Evolutionary conservation across 2,113 vertebrate genomes (phyloP), one percentile per base, ranked within the genome.

Genomic region (Arizona elegans): DNA sequence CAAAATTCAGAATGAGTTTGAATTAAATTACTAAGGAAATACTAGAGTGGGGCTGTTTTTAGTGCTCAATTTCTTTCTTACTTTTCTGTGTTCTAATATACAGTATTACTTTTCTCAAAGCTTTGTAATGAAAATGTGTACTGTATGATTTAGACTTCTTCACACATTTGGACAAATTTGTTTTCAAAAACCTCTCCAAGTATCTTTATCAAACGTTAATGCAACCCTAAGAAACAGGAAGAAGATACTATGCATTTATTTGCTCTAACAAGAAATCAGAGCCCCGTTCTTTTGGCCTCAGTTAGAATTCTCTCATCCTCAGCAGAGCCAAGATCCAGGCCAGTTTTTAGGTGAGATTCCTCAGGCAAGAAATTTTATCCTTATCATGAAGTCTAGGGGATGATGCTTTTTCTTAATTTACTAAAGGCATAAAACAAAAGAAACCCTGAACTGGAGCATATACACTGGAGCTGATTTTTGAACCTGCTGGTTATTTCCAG

Each of bases 251-350:
- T 0, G 70, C 47, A 21, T 85, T 26, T 0, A 21, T 5, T 8
- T 3, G 53, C 0, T 2, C 38, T 1, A 54, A 23, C 4, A 8
- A 59, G 9, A 10, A 12, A 3, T 1, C 33, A 17, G 1, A 0
- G 11, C 92, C 88, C 56, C 93, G 91, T 3, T 90, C 33, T 89
- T 7, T 11, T 53, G 15, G 52, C 65, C 1, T 70, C 53, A 0
- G 13, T 47, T 85, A 86, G 59, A 86, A 26, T 89, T 52, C 26
- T 50, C 9, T 52, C 65, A 24, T 19, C 65, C 24, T 8, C 33
- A 56, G 50, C 26, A n/a, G 53, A n/a, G 59, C 11, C 17, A 29
- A 52, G 86, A 43, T 89, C 93, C 90, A 65, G 6, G 62, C 87
- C 70, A 65, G 87, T 87, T 89, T 56, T 93, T 89, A 15, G 5